Base-by-base conservation (phyloP, 2,888 invertebrate genomes). In the Dasypolia templi region DNA sequence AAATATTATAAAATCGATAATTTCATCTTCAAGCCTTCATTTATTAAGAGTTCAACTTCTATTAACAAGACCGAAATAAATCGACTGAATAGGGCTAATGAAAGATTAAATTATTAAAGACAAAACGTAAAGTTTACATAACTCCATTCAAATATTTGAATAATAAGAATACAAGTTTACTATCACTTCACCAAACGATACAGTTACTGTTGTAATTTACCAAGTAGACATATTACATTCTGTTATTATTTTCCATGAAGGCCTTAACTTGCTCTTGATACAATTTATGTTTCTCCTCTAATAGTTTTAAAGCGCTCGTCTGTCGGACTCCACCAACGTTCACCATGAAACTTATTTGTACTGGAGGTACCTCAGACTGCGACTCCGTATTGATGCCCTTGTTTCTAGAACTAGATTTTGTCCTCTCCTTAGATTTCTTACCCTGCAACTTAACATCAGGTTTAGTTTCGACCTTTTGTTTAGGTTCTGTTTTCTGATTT, bases 221-320 rank as follows among this genome's bases (percentile, higher is more conserved):
- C 26, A 68, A 62, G 55, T 26, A 55, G 26, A 42, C 49, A 53
- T 66, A 73, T 80, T 79, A 90, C 22, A 75, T 73, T 59, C 87
- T 83, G 74, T 88, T 86, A 77, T 88, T 88, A 42, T 89, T 89
- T 26, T 93, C 89, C 82, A 91, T 87, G 76, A 93, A 94, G 0
- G 88, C 86, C 84, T 94, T 96, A 0, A 96, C 93, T 89, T 93
- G 92, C 65, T 95, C 95, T 82, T 96, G 95, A 79, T 94, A 96
- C 90, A 94, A 92, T 35, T 91, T 89, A 81, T 96, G 96, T 85
- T 95, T 95, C 76, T 95, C 95, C 82, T 96, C 96, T 32, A 96
- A 86, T n/a, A 83, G 90, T 77, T 86, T 91, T 26, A 96, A 82
- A 26, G 94, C 91, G 72, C 89, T 94, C 0, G 95, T 94, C 2